A percentile compares a stretch with the other conserved stretches of the same genome.
phyloP scores from a whole-genome alignment of 1,140 invertebrate species.

The Nomia melanderi region DNA sequence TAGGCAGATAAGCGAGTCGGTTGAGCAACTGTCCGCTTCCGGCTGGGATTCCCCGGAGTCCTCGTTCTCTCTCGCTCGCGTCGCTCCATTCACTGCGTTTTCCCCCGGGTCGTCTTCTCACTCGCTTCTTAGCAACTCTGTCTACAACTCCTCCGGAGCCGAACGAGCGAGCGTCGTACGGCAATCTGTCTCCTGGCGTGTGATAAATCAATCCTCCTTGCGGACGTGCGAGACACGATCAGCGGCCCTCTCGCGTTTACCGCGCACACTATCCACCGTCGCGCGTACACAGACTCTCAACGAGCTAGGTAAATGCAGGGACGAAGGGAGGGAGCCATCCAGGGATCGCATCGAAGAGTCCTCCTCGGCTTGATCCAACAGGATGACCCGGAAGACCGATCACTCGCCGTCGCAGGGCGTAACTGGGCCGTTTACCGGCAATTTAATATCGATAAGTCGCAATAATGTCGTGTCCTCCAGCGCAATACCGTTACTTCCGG shows the following conservation, averaged over 20 bases:
- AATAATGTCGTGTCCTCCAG: slow-evolving; percentile 2
- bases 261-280: neutral
- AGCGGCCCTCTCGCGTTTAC: slow-evolving; percentile 59
- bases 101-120: slow-evolving; percentile 14
- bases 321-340: neutral
- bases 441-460: slow-evolving; percentile 60
- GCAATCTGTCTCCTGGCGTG: slow-evolving; percentile 75
- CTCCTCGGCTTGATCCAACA: slow-evolving; percentile 47
- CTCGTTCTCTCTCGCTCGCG: slow-evolving; percentile 16
- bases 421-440: slow-evolving; percentile 47
- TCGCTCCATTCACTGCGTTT: neutral
- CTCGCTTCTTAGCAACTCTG: slow-evolving; percentile 36
- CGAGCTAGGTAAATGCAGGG: slow-evolving; percentile 13
- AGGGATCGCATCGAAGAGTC: slow-evolving; percentile 7
- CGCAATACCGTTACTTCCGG: slow-evolving; percentile 29
- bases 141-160: slow-evolving; percentile 37
- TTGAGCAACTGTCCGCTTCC: slow-evolving; percentile 51
- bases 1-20: slow-evolving; percentile 56
- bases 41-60: slow-evolving; percentile 43
- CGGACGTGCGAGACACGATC: slow-evolving; percentile 74
- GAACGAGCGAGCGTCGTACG: slow-evolving; percentile 59
- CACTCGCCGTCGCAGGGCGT: slow-evolving; percentile 44
- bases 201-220: slow-evolving; percentile 77
- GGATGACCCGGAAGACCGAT: slow-evolving; percentile 50
- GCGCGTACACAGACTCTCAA: neutral